Conservation (phyloP, 2,888 invertebrate genomes). For the Candidula unifasciata region DNA sequence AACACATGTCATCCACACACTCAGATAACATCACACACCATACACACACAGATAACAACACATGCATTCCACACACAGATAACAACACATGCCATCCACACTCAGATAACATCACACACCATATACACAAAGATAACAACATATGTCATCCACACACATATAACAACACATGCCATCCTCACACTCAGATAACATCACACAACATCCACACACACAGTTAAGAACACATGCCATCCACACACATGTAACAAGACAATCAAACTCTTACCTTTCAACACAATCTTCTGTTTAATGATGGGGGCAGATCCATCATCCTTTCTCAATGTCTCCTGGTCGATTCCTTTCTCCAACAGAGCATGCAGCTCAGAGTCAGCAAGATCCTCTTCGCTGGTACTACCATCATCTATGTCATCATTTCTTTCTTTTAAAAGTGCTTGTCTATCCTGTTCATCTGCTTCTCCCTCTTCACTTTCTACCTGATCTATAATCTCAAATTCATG, state of each 20-base stretch:
- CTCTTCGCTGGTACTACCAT: slow-evolving; percentile 56
- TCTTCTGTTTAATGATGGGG: slow-evolving; percentile 64
- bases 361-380: slow-evolving; percentile 68
- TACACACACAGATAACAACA: too few relatives aligned
- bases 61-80: too few relatives aligned
- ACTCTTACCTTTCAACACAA: slow-evolving; percentile 67
- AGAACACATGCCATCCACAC: too few relatives aligned
- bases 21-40: too few relatives aligned
- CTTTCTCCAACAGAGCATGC: slow-evolving; percentile 69
- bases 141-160: too few relatives aligned
- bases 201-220: too few relatives aligned
- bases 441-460: slow-evolving; percentile 49
- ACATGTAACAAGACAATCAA: background rate
- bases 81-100: too few relatives aligned
- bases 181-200: too few relatives aligned
- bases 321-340: slow-evolving; percentile 59
- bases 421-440: slow-evolving; percentile 23
- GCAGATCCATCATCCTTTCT: slow-evolving; percentile 48
- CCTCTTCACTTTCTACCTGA: slow-evolving; percentile 58
- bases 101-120: too few relatives aligned
- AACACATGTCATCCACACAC: too few relatives aligned
- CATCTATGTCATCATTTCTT: slow-evolving; percentile 46
- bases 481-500: slow-evolving; percentile 65
- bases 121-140: too few relatives aligned
- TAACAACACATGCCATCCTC: too few relatives aligned